Base-by-base conservation (phyloP, 1,140 invertebrate genomes). In the Cyclargus thomasi region DNA sequence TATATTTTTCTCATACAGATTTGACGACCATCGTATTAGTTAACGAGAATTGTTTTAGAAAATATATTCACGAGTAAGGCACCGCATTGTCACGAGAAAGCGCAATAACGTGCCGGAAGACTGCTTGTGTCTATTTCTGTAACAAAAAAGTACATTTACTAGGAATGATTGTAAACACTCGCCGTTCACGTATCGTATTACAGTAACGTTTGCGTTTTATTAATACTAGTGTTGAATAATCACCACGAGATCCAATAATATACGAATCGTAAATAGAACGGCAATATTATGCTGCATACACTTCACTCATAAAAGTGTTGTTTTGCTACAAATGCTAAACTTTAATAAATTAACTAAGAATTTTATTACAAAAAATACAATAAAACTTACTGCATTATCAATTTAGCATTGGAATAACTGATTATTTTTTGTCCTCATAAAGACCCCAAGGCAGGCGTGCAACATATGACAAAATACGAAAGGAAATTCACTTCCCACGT, bases 351-450 rank as follows among this genome's bases (percentile, higher is more conserved):
- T 14, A 47, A 39, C 35, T 6, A 21, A 16, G 36, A 67, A 59
- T 59, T 62, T 22, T 59, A 59, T 36, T 59, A n/a, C 18, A 35
- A 62, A 62, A 64, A 67, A 62, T 39, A 35, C 16, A 67, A 79
- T 74, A 81, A 80, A 78, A 87, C 90, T 90, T 85, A 91, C 90
- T 73, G 78, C 90, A 91, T 90, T 89, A 88, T 90, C 85, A 85
- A 86, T 85, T 82, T 79, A 82, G 79, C 87, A 90, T 87, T 81
- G 77, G 78, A 89, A 86, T 87, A 83, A 85, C 77, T 85, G 82
- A 86, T 88, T 87, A 89, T 88, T 91, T 90, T 91, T 90, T 90
- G 90, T 88, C 83, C 83, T 87, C 81, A 85, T 87, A 79, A 72
- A 88, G 84, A 84, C 83, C 87, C 83, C 85, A 89, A 88, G 82